Evolutionary conservation across 2,888 invertebrate species (phyloP), one percentile per base, ranked within the genome.

Genomic region (Thereva nobilitata): DNA sequence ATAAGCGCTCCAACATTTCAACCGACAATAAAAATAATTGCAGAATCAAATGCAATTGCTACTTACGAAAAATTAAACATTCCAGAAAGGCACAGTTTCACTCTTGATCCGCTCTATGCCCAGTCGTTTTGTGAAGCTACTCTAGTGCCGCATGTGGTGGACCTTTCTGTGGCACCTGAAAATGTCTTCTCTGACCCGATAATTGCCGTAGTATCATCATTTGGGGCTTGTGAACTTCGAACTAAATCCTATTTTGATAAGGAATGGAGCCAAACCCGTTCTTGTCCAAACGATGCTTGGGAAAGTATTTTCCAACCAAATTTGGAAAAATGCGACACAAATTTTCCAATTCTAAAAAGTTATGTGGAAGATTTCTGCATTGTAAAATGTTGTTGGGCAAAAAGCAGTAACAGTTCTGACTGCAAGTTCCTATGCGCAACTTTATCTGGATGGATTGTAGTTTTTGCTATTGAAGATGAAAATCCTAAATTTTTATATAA

Each of bases 361-460:
- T 72, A 67, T 7, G 68, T 76, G 3, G 74, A 76, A 71, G 75
- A 74, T 7, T 71, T 72, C 35, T 74, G 72, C 71, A 76, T 79
- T 34, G 79, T 78, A 0, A 73, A 73, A 52, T 75, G 76, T 40
- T 72, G 71, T 0, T 78, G 77, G 77, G 68, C 59, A 40, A 23
- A 71, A 35, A 4, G 66, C 6, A 12, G 50, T 37, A 8, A 38
- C 0, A 37, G 38, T 0, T n/a, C 9, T 3, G 44, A 49, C 6
- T 38, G 53, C 41, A 53, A 41, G 8, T 52, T 73, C 0, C 72
- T 74, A 6, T 72, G 71, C 3, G 61, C 74, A 7, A 76, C 76
- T n/a, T 77, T 76, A n/a, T 71, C 71, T 3, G 79, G 79, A 8
- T 74, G 74, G 68, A 42, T 80, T 5, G 59, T 78, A 50, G 70